phyloP scores from a whole-genome alignment of 2,797 vertebrate genomes.

The Pampus argenteus region DNA sequence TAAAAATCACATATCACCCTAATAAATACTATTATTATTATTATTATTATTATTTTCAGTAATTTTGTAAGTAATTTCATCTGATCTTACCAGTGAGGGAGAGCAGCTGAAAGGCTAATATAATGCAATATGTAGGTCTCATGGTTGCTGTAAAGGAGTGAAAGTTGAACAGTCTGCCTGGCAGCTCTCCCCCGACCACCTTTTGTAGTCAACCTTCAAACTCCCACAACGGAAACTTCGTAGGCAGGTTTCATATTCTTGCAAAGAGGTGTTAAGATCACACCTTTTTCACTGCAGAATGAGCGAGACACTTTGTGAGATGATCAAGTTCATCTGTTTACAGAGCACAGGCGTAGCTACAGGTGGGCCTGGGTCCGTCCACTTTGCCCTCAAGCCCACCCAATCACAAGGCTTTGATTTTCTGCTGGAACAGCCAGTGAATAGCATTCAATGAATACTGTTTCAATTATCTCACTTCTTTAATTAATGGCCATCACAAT shows the following conservation, averaged over 20 bases:
- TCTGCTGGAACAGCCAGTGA: no score
- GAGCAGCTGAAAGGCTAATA: slow-evolving; percentile 44
- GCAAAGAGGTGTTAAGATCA: neutral
- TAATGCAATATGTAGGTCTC: slow-evolving; percentile 19
- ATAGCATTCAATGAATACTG: no score
- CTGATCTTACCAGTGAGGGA: slow-evolving; percentile 63
- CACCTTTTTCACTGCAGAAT: slow-evolving; percentile 4
- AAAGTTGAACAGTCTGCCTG: slow-evolving; percentile 5
- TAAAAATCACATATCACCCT: no score
- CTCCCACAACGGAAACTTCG: slow-evolving; percentile 49
- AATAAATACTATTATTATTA: no score
- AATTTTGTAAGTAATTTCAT: neutral
- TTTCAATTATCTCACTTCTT: no score
- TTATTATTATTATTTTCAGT: neutral
- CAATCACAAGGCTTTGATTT: no score
- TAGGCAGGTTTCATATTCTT: slow-evolving; percentile 29
- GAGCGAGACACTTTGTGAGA: neutral
- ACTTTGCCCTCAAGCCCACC: no score
- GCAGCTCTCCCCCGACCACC: neutral
- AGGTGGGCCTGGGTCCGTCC: no score
- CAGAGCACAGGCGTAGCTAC: no score
- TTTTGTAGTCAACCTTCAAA: slow-evolving; percentile 16
- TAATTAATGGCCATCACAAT: no score
- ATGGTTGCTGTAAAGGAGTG: slow-evolving; percentile 16
- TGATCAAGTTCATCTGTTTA: neutral